Conservation (phyloP, 2,113 vertebrate species). For the Ivindomyrus marchei region DNA sequence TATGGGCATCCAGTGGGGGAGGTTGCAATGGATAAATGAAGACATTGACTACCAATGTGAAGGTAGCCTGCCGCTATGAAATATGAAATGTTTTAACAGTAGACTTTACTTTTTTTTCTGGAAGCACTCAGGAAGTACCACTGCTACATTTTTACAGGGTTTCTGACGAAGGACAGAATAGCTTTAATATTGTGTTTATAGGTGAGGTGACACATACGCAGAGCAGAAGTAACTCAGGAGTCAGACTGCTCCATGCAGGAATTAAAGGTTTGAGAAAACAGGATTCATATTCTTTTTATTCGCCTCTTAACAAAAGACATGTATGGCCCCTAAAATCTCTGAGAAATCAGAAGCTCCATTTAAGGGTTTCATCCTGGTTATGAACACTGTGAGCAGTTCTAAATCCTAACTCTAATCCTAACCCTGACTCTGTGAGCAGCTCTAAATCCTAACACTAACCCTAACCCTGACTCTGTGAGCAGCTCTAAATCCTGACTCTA, state of each 20-base stretch:
- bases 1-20: background rate
- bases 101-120: background rate
- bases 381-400: background rate
- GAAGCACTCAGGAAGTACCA: constrained; percentile 1
- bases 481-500: background rate
- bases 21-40: background rate
- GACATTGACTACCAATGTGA: background rate
- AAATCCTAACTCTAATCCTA: background rate
- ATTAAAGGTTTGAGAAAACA: background rate
- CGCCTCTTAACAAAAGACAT: background rate
- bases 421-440: background rate
- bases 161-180: constrained; percentile 24
- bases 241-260: constrained; percentile 20
- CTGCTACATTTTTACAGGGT: background rate
- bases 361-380: background rate
- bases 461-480: background rate
- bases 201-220: constrained; percentile 19
- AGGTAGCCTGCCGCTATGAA: background rate
- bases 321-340: background rate
- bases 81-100: background rate
- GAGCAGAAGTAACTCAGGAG: constrained; percentile 10
- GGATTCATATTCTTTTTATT: background rate
- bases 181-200: constrained; percentile 30
- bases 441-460: background rate
- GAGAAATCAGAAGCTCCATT: background rate